Conservation (phyloP, 2,797 vertebrate species). For the Xiphorhynchus erythropygius region DNA sequence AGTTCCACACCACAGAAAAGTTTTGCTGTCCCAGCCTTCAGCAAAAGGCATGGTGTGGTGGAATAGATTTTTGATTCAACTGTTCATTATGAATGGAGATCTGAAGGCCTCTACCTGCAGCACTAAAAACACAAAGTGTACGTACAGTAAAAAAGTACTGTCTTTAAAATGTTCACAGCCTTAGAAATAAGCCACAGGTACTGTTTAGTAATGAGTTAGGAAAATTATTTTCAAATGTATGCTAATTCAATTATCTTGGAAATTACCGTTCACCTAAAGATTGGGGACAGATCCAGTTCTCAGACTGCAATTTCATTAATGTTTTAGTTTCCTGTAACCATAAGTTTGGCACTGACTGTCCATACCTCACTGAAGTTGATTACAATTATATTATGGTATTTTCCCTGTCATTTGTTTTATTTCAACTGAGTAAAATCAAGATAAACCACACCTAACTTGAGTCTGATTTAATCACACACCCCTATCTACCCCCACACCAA, state of each 20-base stretch:
- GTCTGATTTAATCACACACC: conserved; percentile 47
- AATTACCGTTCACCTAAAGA: not conserved
- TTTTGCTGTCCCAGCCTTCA: not conserved
- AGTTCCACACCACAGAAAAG: not conserved
- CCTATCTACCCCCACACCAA: conserved; percentile 42
- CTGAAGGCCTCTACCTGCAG: not conserved
- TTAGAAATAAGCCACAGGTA: not conserved
- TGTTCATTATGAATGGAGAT: not conserved
- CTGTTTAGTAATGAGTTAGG: not conserved
- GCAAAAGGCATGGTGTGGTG: not conserved
- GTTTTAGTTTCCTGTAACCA: not conserved
- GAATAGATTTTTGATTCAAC: not conserved
- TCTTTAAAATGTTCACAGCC: not conserved
- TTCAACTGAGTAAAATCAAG: conserved; percentile 59
- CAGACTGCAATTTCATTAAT: not conserved
- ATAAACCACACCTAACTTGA: conserved; percentile 57
- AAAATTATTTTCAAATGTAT: not conserved
- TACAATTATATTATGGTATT: conserved; percentile 31
- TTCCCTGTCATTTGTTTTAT: conserved; percentile 39
- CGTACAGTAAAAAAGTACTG: not conserved
- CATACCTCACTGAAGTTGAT: not conserved
- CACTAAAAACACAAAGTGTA: not conserved
- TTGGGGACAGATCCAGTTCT: not conserved
- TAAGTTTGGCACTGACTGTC: conserved; percentile 6
- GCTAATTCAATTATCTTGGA: not conserved